Base-by-base conservation (phyloP, 2,797 vertebrate species). In the Pseudomugil gertrudae region DNA sequence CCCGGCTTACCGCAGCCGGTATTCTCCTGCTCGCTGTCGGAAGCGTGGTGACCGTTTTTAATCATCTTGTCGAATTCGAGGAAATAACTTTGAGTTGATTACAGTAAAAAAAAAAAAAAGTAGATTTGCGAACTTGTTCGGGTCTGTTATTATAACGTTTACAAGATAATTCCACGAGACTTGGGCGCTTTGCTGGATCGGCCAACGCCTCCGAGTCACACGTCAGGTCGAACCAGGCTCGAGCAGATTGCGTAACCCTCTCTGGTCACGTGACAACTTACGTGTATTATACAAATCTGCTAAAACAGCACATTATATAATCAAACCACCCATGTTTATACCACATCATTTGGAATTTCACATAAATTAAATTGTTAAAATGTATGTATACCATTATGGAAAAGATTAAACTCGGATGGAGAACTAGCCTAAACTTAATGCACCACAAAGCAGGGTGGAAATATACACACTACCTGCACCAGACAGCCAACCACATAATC, bases 31-130 rank as follows among this genome's bases (percentile, higher is more conserved):
- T 53, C 50, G 0, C 81, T 84, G 24, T 33, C 24, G n/a, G 60
- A 29, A 2, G 78, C 80, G 69, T 92, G 87, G 72, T 91, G 89
- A 3, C 94, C 94, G 91, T 95, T 95, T 57, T 90, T 92, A 4
- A 95, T 93, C 94, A 95, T 95, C 27, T 68, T 62, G 15, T 32
- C 36, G 10, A 29, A 0, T 24, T 74, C 4, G 0, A 15, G 5
- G 0, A 21, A 50, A 50, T 0, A 14, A 19, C 3, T 50, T 0
- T 1, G 6, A 1, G 27, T 19, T 1, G 0, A 0, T 1, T 17
- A 2, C 3, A 53, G 24, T 45, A 45, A 55, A 66, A 71, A 6
- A 7, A 9, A 66, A 0, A 40, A 0, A 19, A 27, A 0, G 5
- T 5, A 19, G 1, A 29, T 36, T 19, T 40, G 2, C 10, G 27